phyloP scores from a whole-genome alignment of 1,140 invertebrate species.

The Araneus ventricosus region DNA sequence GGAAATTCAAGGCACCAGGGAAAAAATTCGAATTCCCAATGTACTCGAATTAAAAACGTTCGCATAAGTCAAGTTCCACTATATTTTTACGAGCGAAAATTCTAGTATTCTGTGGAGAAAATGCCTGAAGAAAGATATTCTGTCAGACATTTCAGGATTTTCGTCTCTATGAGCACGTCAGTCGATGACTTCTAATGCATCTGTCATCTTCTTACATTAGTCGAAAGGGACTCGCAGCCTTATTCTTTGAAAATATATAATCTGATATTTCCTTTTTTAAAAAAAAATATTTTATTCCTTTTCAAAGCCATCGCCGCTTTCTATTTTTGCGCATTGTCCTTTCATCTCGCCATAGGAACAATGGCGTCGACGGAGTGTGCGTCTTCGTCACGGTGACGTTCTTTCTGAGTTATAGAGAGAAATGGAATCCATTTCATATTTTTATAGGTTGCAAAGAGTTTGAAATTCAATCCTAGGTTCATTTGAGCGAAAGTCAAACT shows the following conservation, averaged over 20 bases:
- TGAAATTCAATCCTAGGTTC: no score
- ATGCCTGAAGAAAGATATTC: background rate
- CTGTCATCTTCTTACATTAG: background rate
- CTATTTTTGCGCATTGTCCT: background rate
- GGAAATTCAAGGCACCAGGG: no score
- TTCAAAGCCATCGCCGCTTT: background rate
- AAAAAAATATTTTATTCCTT: background rate
- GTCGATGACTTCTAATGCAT: background rate
- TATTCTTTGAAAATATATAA: conserved; percentile 19
- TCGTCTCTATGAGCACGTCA: background rate
- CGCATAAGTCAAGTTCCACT: background rate
- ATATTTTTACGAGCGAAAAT: background rate
- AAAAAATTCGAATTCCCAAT: no score
- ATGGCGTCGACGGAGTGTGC: background rate
- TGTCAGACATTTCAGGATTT: background rate
- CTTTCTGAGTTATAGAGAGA: background rate
- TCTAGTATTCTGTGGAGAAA: background rate
- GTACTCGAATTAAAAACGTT: background rate
- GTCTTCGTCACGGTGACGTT: background rate
- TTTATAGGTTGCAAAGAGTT: no score
- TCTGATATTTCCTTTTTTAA: background rate
- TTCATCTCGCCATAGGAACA: background rate
- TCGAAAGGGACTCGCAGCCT: background rate
- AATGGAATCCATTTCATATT: no score
- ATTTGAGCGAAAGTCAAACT: no score